Evolutionary conservation across 64 coral and sea anemone species (phyloP), one percentile per base, ranked within the genome.

Genomic region (Montipora sp.): DNA sequence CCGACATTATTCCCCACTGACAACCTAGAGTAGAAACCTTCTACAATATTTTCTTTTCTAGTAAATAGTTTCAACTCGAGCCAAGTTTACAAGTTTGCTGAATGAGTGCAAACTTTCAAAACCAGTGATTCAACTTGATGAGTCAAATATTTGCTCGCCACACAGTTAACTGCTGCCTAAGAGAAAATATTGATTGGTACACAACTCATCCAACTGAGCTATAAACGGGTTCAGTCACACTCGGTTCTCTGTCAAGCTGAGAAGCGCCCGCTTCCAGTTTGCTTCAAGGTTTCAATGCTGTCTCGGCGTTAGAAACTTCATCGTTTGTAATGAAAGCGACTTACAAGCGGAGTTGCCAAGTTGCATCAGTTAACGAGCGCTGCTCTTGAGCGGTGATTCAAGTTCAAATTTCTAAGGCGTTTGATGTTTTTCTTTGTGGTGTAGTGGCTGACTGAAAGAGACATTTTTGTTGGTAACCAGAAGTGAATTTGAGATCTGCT

Each of bases 131-230:
- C 83, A 71, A 79, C 83, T 89, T 94, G 89, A 94, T 94, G 89
- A 90, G 83, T 89, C 90, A 98, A 98, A 98, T 98, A 98, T 98
- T 98, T 98, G 95, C 95, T 77, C 87, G 95, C 71, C 94, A 83
- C 47, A 88, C 84, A 88, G 92, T 92, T 91, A 93, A 92, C 92
- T 90, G 88, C 87, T 79, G 83, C 24, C 59, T 71, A 18, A 85
- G 65, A 18, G 65, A 85, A 85, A 85, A 85, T 72, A 85, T 72
- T 72, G 82, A 48, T 85, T 68, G 48, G 82, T 85, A 85, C 82
- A 85, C 82, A 85, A 71, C 65, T 71, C 82, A 50, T 59, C 68
- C 66, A 71, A 48, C 82, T 85, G 13, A 71, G 50, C 44, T 72
- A 85, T 85, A 71, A 72, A 85, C 71, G 65, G 22, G 67, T 19